phyloP scores from a whole-genome alignment of 2,113 vertebrate species.

The Eupsittula cactorum region DNA sequence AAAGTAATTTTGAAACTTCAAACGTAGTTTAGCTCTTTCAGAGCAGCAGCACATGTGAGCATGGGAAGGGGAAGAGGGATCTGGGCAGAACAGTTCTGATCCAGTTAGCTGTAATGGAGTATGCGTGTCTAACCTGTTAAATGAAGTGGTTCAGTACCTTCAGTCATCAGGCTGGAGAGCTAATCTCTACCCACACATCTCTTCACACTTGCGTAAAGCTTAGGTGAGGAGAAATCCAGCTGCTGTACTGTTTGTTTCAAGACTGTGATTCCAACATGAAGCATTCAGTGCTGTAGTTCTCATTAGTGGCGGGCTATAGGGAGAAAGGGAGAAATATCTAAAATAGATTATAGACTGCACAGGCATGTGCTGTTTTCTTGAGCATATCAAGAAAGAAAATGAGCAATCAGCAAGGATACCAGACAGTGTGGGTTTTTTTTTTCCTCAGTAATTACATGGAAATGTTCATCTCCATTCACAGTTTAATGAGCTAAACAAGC shows the following conservation, averaged over 20 bases:
- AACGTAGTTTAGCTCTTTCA: not conserved
- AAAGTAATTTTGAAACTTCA: not conserved
- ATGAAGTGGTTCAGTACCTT: not conserved
- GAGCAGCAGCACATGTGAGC: fast-evolving
- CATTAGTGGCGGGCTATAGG: not conserved
- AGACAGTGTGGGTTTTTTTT: not conserved
- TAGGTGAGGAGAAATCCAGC: not conserved
- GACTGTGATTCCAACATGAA: not conserved
- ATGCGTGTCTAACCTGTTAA: not conserved
- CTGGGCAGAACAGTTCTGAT: not conserved
- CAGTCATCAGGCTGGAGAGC: not conserved
- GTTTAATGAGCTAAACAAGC: not conserved
- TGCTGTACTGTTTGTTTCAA: not conserved
- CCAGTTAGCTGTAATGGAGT: fast-evolving
- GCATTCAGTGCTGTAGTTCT: not conserved
- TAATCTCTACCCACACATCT: not conserved
- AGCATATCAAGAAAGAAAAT: slow-evolving; percentile 9
- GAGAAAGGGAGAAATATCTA: not conserved
- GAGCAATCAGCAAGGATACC: not conserved
- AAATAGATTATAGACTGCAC: not conserved
- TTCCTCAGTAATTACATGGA: not conserved
- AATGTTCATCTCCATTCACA: not conserved
- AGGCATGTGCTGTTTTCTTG: slow-evolving; percentile 21
- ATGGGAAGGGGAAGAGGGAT: not conserved
- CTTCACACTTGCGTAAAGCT: not conserved